Evolutionary conservation across 2,113 vertebrate species (phyloP).

Genomic region (Pedionomus torquatus): DNA sequence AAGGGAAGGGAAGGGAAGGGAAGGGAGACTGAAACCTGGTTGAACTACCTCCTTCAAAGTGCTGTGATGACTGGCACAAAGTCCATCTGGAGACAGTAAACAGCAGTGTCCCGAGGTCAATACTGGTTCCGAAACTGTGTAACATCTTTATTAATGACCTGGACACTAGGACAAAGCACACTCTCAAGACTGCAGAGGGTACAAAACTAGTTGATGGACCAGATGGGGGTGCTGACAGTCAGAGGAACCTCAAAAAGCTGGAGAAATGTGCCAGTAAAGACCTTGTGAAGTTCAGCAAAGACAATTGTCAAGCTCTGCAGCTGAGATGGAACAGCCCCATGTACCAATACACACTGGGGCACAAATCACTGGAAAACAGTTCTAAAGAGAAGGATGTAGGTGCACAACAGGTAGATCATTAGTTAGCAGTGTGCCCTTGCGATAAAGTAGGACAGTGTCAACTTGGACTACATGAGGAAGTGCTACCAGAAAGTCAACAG

Average conservation of each 20-base stretch:
- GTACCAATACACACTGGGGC: neutral
- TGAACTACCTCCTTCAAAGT: neutral
- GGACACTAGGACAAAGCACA: neutral
- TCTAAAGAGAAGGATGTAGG: neutral
- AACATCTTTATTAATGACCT: neutral
- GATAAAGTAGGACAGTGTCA: neutral
- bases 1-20: neutral
- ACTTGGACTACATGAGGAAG: neutral
- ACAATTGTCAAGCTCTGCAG: neutral
- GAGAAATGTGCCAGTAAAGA: neutral
- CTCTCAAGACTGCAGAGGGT: neutral
- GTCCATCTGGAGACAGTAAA: neutral
- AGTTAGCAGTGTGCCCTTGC: neutral
- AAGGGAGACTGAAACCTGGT: neutral
- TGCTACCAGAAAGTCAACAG: neutral
- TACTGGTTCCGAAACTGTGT: neutral
- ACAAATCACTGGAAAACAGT: neutral
- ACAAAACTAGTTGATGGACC: neutral
- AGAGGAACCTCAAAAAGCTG: neutral
- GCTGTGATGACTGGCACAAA: neutral
- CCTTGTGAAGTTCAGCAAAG: neutral
- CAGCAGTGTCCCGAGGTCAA: neutral
- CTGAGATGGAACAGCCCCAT: neutral
- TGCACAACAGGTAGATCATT: neutral
- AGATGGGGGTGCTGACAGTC: neutral